These are phyloP conservation scores for Bombus haemorrhoidalis DNA, from an alignment of 1,140 invertebrate genomes.

Conservation along the genomic window DNA sequence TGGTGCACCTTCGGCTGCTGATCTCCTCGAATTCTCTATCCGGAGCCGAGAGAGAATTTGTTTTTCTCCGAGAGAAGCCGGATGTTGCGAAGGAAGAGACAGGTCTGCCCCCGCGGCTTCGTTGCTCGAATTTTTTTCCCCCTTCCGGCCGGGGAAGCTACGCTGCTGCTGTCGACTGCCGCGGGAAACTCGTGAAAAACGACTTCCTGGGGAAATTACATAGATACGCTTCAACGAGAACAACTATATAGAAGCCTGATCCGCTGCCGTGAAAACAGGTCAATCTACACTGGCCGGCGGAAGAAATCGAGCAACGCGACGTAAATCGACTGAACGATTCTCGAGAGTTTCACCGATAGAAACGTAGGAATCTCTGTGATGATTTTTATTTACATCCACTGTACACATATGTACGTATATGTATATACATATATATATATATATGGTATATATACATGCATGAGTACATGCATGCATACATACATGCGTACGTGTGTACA, in stretches of 20 bases:
- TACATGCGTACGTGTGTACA: too few species aligned
- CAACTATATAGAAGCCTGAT: too few species aligned
- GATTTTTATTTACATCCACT: too few species aligned
- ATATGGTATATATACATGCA: too few species aligned
- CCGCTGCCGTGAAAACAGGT: background rate
- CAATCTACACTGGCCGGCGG: background rate
- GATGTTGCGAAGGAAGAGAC: slow-evolving; percentile 10
- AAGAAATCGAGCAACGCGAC: background rate
- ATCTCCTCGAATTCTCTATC: slow-evolving; percentile 47
- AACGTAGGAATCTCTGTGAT: too few species aligned
- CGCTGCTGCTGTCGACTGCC: background rate
- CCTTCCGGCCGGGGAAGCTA: slow-evolving; percentile 2
- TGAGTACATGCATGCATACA: too few species aligned
- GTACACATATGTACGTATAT: too few species aligned
- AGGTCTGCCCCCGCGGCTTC: too few species aligned
- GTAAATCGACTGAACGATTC: background rate
- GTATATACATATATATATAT: too few species aligned
- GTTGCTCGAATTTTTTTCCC: background rate
- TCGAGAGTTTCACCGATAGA: too few species aligned
- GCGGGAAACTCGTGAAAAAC: slow-evolving; percentile 17
- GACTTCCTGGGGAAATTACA: slow-evolving; percentile 6
- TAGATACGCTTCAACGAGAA: too few species aligned
- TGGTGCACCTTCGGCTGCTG: slow-evolving; percentile 40
- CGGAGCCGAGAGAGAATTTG: background rate
- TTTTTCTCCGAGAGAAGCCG: slow-evolving; percentile 26